phyloP scores from a whole-genome alignment of 2,113 vertebrate genomes.

The Ailurus styani region DNA sequence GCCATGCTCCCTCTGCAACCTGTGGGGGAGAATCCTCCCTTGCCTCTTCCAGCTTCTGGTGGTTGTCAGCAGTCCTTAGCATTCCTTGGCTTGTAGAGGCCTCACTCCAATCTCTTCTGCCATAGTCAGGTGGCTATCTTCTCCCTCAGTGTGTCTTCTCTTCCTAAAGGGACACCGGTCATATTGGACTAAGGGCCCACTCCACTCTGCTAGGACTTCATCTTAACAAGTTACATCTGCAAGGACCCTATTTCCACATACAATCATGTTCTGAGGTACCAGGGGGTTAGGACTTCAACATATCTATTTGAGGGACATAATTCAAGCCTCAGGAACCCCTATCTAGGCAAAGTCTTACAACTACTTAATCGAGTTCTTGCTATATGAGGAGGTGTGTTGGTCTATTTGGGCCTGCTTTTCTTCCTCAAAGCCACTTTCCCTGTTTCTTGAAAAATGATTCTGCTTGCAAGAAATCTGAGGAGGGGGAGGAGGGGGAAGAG shows the following conservation, averaged over 20 bases:
- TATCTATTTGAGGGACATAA: neutral
- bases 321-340: neutral
- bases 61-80: neutral
- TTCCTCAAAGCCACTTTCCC: conserved; percentile 28
- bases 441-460: conserved; percentile 33
- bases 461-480: neutral
- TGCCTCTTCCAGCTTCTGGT: neutral
- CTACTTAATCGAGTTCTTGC: neutral
- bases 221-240: neutral
- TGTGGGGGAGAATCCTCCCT: neutral
- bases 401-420: neutral
- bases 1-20: neutral
- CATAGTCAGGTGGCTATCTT: neutral
- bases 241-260: neutral
- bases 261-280: neutral
- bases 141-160: neutral
- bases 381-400: neutral
- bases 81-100: neutral
- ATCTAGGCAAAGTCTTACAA: neutral
- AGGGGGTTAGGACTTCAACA: neutral
- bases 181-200: neutral
- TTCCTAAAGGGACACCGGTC: neutral
- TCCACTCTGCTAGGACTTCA: neutral
- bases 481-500: neutral
- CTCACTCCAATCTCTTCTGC: neutral